These are phyloP conservation scores for Ichneumoninae sp. DNA, from an alignment of 2,888 invertebrate species.

Conservation along the genomic window DNA sequence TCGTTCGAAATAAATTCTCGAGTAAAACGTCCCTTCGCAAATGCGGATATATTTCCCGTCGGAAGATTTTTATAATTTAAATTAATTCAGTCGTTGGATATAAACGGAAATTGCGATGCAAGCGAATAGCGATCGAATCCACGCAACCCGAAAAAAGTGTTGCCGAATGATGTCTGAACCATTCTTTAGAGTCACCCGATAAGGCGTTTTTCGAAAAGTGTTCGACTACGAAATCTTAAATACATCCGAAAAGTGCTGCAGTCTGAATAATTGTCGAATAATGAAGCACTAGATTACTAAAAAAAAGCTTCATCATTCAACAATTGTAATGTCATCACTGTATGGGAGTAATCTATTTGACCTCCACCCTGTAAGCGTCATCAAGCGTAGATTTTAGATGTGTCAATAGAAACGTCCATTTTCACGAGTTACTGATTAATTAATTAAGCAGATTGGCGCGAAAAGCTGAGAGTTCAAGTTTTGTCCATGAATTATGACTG, in stretches of 20 bases:
- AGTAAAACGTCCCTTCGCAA: neutral
- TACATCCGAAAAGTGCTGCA: neutral
- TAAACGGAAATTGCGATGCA: neutral
- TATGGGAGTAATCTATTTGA: neutral
- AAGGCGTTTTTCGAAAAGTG: neutral
- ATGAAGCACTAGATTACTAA: neutral
- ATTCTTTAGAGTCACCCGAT: neutral
- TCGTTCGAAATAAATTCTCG: neutral
- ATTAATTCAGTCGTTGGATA: neutral
- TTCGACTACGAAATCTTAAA: neutral
- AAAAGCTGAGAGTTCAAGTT: slow-evolving; percentile 1
- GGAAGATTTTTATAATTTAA: neutral
- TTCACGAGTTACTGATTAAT: neutral
- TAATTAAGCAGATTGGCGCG: neutral
- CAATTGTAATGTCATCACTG: neutral
- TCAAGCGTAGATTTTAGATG: neutral
- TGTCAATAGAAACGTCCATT: neutral
- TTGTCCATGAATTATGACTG: neutral
- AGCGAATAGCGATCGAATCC: neutral
- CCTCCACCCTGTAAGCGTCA: slow-evolving; percentile 3
- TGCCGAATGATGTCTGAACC: neutral
- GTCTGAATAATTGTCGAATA: neutral
- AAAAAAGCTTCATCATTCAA: neutral
- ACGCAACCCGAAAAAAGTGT: neutral
- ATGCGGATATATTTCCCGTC: neutral